A percentile compares a stretch with the other conserved stretches of the same genome.
Conservation (phyloP, 2,797 vertebrate genomes). For the Thripadectes ignobilis region DNA sequence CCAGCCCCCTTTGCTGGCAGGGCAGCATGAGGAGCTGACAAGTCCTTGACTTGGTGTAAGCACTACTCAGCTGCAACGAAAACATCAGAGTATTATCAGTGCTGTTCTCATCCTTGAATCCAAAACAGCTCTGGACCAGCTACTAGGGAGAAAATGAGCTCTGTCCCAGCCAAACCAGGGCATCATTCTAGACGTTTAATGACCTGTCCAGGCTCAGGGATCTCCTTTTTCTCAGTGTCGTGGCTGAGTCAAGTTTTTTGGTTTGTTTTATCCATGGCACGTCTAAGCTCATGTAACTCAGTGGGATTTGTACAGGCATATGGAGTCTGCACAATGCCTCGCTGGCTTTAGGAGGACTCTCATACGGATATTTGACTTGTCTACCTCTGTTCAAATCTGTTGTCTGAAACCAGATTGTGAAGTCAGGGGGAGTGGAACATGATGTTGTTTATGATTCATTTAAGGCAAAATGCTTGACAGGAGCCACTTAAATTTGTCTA, state of each 20-base stretch:
- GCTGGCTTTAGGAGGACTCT: neutral
- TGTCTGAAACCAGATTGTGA: neutral
- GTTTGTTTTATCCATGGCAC: rapidly evolving
- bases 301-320: neutral
- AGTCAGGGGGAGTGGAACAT: neutral
- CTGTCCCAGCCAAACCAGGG: neutral
- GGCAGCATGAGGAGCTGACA: neutral
- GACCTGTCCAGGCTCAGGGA: rapidly evolving
- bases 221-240: neutral
- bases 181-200: rapidly evolving
- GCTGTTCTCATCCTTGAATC: neutral
- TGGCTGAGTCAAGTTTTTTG: neutral
- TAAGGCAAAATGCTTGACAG: neutral
- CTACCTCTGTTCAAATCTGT: neutral
- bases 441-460: neutral
- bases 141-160: neutral
- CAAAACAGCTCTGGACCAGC: neutral
- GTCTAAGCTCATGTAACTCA: neutral
- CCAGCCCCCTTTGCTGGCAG: too few species aligned
- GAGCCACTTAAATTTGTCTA: neutral
- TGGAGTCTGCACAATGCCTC: neutral
- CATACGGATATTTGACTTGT: rapidly evolving
- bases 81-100: neutral
- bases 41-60: neutral
- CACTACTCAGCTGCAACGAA: neutral